Evolutionary conservation across 2,113 vertebrate genomes (phyloP).

Genomic region (Pseudorasbora parva): DNA sequence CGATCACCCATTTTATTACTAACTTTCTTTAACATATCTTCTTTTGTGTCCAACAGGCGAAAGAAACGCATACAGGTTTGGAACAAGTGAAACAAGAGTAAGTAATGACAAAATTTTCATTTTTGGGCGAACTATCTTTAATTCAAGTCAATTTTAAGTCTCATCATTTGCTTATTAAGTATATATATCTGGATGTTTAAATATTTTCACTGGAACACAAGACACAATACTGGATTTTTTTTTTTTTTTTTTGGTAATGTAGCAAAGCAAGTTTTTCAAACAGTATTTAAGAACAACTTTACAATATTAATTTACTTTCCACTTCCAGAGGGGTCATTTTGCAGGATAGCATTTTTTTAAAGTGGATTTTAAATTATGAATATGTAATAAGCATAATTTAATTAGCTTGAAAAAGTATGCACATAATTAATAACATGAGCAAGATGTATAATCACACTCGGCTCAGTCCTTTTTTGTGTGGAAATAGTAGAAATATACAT

Average conservation of each 20-base stretch:
- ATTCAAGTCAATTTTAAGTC: no score
- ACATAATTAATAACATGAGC: no score
- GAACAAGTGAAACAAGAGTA: no score
- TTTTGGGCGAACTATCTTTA: no score
- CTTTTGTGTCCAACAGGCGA: no score
- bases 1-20: no score
- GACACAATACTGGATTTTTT: not conserved
- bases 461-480: not conserved
- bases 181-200: not conserved
- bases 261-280: not conserved
- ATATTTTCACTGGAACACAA: not conserved
- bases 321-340: conserved; percentile 1
- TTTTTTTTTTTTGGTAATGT: not conserved
- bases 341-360: not conserved
- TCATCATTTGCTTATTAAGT: no score
- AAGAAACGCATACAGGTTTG: no score
- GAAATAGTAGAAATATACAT: not conserved
- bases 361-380: not conserved
- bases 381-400: conserved; percentile 13
- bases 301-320: conserved; percentile 6
- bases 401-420: not conserved
- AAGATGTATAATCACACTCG: not conserved
- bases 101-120: no score
- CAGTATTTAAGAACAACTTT: not conserved
- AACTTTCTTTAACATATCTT: no score